Base-by-base conservation (phyloP, 2,797 vertebrate genomes). In the Pangasius macronema region DNA sequence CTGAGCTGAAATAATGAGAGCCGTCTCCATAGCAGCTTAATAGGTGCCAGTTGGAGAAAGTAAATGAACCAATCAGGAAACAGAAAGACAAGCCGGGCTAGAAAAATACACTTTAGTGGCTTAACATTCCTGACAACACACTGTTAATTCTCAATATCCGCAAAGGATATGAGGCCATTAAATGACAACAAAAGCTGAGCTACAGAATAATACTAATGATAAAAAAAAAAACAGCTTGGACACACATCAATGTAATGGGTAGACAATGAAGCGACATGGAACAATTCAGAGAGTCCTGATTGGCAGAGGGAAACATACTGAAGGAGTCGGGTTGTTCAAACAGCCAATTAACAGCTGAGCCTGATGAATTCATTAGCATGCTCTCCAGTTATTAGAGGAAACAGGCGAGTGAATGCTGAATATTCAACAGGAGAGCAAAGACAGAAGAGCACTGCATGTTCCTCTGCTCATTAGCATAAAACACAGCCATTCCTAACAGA, bases 281-380 rank as follows among this genome's bases (percentile, higher is more conserved):
- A 86, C 51, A 42, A 84, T 79, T 53, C 86, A 46, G 33, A 85
- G 42, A 67, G n/a, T 84, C 89, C 90, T 86, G 90, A 91, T 91
- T 91, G 90, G 90, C 65, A 88, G 85, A 55, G 0, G 73, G 68
- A 61, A 83, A 73, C 81, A 65, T 42, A 61, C 72, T 83, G 83
- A 89, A 87, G 85, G 57, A 92, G 89, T 85, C 75, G 49, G 88
- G 84, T 82, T 89, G 89, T 87, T 91, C 91, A 92, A 93, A 89
- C 88, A 93, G 90, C 92, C 94, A 93, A 95, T 93, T 91, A 93
- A 88, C 92, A 93, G 88, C 90, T 92, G 91, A 91, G 92, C 90
- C 91, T 91, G 88, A 93, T 82, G 91, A 93, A 94, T 93, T 92
- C 85, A 93, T 94, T 94, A 93, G 90, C 92, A 86, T 94, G 93